Conservation (phyloP, 2,797 vertebrate genomes). For the Otus scops region DNA sequence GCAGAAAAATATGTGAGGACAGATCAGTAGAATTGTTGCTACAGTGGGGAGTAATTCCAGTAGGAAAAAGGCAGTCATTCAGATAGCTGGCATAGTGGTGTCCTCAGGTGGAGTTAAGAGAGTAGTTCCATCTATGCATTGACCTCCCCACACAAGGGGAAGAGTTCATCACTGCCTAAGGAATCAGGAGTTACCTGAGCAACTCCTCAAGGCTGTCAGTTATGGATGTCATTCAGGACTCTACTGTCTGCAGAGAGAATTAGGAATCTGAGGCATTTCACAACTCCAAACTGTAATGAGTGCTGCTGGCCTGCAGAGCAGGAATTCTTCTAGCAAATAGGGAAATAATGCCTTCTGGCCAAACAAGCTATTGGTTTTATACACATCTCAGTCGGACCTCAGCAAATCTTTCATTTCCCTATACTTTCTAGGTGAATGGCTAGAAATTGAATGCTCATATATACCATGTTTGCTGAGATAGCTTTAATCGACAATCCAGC, state of each 20-base stretch:
- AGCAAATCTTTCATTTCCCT: not conserved
- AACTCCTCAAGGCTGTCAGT: not conserved
- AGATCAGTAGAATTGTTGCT: not conserved
- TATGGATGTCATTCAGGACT: fast-evolving
- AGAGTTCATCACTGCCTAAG: not conserved
- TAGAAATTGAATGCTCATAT: not conserved
- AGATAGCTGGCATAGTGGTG: not conserved
- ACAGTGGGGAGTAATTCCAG: not conserved
- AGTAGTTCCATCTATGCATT: not conserved
- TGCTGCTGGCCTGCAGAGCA: not conserved
- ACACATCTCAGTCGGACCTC: not conserved
- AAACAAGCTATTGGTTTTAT: not conserved
- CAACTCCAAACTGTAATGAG: not conserved
- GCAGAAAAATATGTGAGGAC: not conserved
- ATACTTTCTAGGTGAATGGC: not conserved
- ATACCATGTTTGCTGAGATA: not conserved
- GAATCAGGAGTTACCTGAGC: not conserved
- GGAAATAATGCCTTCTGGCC: not conserved
- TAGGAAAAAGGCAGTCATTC: not conserved
- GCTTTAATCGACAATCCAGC: not conserved
- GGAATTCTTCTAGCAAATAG: not conserved
- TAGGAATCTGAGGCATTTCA: not conserved
- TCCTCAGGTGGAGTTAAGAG: not conserved
- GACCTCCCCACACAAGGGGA: not conserved
- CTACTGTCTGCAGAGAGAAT: not conserved